Base-by-base conservation (phyloP, 2,888 invertebrate species). In the Zaprionus obscuricornis region DNA sequence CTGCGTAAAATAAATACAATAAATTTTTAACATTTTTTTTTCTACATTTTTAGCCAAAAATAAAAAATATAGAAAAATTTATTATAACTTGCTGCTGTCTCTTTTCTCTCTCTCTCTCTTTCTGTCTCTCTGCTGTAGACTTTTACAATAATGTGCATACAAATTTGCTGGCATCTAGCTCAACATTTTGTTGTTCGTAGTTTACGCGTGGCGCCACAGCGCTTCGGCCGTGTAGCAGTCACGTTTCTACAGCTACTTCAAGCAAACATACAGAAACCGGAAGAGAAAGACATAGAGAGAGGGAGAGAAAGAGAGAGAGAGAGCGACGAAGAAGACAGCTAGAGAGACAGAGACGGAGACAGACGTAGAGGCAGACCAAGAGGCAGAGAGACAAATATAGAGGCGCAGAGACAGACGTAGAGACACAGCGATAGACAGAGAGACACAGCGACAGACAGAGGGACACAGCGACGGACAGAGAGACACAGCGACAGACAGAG, bases 141-240 rank as follows among this genome's bases (percentile, higher is more conserved):
- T 40, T 66, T 43, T 27, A 39, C 49, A 59, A 36, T 39, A 54
- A 51, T 59, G 54, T 29, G 51, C 31, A 51, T 36, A 51, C n/a
- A 59, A 66, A 34, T 55, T 16, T 36, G 14, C 46, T 52, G 47
- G 5, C 43, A 34, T 47, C 18, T 42, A 33, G 24, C 18, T 14
- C 8, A 75, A 79, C 64, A 72, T 78, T 71, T 66, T 26, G 64
- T 59, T 67, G n/a, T n/a, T n/a, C n/a, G n/a, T n/a, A n/a, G n/a
- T n/a, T n/a, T n/a, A n/a, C n/a, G n/a, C n/a, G n/a, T n/a, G n/a
- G n/a, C n/a, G n/a, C n/a, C n/a, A n/a, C n/a, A 67, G 67, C 64
- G 55, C 27, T 2, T 33, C 20, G 45, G 20, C 47, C 52, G 50
- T 29, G 37, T 45, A 43, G 50, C 65, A 75, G 81, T 75, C 68